phyloP scores from a whole-genome alignment of 2,888 invertebrate genomes.

The Orchesellides sinensis region DNA sequence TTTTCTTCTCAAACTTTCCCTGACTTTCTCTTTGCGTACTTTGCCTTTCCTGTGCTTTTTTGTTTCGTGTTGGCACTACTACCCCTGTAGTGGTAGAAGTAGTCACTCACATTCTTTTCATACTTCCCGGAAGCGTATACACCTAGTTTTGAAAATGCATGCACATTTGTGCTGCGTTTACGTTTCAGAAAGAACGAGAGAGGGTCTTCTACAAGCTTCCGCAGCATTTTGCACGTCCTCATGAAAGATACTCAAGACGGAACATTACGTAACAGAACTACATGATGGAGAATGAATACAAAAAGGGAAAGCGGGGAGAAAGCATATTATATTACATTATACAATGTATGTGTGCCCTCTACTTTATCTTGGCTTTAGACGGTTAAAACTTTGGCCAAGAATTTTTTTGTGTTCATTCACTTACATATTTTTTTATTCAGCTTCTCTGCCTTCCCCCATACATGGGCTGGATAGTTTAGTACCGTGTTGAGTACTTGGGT shows the following conservation, averaged over 20 bases:
- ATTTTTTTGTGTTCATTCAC: slow-evolving; percentile 10
- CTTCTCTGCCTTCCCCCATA: slow-evolving; percentile 5
- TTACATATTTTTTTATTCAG: background rate
- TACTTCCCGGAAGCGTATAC: too few relatives aligned
- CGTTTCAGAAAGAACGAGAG: background rate
- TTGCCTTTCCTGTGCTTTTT: background rate
- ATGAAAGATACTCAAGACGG: background rate
- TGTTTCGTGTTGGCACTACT: background rate
- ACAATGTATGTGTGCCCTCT: background rate
- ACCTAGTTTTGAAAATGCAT: slow-evolving; percentile 21
- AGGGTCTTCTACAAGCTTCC: slow-evolving; percentile 16
- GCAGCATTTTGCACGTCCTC: slow-evolving; percentile 28
- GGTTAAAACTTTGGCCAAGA: slow-evolving; percentile 45
- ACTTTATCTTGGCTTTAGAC: slow-evolving; percentile 32
- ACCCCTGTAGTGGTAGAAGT: too few relatives aligned
- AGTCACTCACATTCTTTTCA: too few relatives aligned
- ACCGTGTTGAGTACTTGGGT: slow-evolving; percentile 53
- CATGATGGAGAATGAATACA: background rate
- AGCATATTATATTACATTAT: too few relatives aligned
- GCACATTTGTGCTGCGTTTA: slow-evolving; percentile 18
- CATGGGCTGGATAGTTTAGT: slow-evolving; percentile 19
- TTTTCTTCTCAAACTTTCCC: background rate
- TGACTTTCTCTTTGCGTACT: background rate
- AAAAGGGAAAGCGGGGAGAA: too few relatives aligned
- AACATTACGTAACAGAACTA: slow-evolving; percentile 10